Conservation (phyloP, 1,140 invertebrate genomes). For the Bradynema listronoti region DNA sequence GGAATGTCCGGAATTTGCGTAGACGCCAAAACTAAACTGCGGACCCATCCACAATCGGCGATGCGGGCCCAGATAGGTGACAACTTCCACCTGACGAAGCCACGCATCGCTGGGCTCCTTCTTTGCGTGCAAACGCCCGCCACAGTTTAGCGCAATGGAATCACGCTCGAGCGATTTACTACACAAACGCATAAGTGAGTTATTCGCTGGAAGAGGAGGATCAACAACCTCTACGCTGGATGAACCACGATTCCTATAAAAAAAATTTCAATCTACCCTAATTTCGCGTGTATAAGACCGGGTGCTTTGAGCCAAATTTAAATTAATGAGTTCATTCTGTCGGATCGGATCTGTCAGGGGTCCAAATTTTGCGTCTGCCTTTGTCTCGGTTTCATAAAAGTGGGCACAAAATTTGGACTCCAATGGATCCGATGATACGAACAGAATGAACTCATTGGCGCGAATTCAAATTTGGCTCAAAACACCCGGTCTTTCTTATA, state of each 20-base stretch:
- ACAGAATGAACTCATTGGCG: too few species aligned
- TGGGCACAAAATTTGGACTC: too few species aligned
- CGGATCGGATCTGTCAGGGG: too few species aligned
- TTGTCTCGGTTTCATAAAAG: too few species aligned
- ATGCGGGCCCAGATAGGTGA: conserved; percentile 51
- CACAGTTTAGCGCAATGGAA: not conserved
- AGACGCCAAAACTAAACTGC: conserved; percentile 51
- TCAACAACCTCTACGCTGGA: conserved; percentile 37
- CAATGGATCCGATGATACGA: too few species aligned
- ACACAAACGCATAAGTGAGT: conserved; percentile 18
- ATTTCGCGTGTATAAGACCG: too few species aligned
- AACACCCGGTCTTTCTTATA: too few species aligned
- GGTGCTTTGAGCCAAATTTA: too few species aligned
- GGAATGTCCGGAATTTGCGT: conserved; percentile 41
- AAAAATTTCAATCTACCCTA: not conserved
- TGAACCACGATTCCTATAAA: conserved; percentile 20
- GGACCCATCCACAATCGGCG: conserved; percentile 56
- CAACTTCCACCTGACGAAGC: conserved; percentile 45
- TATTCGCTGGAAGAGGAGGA: conserved; percentile 24
- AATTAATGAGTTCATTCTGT: too few species aligned
- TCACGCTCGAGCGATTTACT: too few species aligned
- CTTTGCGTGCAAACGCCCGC: conserved; percentile 1
- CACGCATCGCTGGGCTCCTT: conserved; percentile 23
- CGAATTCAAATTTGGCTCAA: too few species aligned
- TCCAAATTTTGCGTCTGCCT: too few species aligned